Conservation (phyloP, 2,113 vertebrate species). For the Picathartes gymnocephalus region DNA sequence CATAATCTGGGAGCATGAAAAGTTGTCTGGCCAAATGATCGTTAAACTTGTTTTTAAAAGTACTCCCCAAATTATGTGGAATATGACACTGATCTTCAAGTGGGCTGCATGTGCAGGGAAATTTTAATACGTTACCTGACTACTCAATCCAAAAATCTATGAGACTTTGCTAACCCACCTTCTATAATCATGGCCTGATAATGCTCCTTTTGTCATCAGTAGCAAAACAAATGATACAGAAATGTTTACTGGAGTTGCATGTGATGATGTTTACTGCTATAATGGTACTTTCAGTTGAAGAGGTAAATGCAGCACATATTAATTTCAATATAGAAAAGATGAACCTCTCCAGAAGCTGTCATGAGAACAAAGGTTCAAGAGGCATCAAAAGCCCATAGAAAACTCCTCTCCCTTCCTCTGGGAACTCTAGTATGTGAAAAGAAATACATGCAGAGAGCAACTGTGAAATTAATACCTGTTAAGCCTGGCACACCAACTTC, state of each 20-base stretch:
- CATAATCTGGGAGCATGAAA: background rate
- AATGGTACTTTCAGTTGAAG: background rate
- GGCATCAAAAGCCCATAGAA: background rate
- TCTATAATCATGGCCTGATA: background rate
- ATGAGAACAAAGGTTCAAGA: background rate
- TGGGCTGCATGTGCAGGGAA: background rate
- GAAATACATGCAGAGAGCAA: background rate
- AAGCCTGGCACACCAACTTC: constrained; percentile 76
- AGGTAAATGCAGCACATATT: background rate
- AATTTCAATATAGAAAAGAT: background rate
- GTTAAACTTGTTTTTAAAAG: background rate
- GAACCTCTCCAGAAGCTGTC: background rate
- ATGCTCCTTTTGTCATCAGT: background rate
- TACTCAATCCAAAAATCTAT: background rate
- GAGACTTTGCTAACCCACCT: background rate
- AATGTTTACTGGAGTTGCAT: background rate
- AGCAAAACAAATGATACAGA: background rate
- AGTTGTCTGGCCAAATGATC: background rate
- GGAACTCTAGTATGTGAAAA: background rate
- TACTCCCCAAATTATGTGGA: background rate
- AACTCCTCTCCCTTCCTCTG: background rate
- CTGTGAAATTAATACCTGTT: constrained; percentile 72
- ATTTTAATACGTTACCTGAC: background rate
- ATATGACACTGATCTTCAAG: background rate
- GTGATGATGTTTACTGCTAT: background rate